Base-by-base conservation (phyloP, 2,113 vertebrate genomes). In the Neolamprologus longior region DNA sequence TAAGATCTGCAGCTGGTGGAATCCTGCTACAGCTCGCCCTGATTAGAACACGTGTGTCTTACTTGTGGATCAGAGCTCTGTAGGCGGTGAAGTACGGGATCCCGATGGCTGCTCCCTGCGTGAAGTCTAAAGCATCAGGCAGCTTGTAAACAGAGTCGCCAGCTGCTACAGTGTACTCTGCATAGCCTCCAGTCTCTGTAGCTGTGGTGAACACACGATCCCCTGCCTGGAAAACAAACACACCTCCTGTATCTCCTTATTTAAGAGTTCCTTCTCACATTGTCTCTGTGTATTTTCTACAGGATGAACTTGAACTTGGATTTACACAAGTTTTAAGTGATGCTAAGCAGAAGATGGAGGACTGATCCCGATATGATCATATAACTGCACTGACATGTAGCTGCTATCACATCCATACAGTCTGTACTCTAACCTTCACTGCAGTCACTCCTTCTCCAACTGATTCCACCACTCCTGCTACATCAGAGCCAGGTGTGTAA, bases 31-130 rank as follows among this genome's bases (percentile, higher is more conserved):
- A 47, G 9, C 68, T 73, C 13, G 8, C 26, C 42, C 50, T 55
- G 63, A 68, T 17, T 40, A 33, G 13, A 52, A 45, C 71, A 47
- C 1, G 21, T 31, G 31, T 40, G 52, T 81, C 96, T 96, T 97
- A 99, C 98, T 97, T 99, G 85, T 98, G 97, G 89, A 97, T 52
- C 26, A 99, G 96, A n/a, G 98, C 98, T n/a, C 97, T 95, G 82
- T 96, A 98, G 3, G 98, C 98, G 5, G 98, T 99, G 93, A 99
- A 99, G 90, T 98, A 99, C 0, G 98, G 98, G 54, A 98, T 90
- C 4, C 97, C 97, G 0, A 99, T 88, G 0, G 98, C 98, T 2
- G 98, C 98, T 33, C 98, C 98, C 93, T 99, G 97, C n/a, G 85
- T 90, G 13, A 96, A 98, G 95, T 97, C 94, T 78, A 99, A 83